Conservation (phyloP, 2,113 vertebrate genomes). For the Fregetta grallaria region DNA sequence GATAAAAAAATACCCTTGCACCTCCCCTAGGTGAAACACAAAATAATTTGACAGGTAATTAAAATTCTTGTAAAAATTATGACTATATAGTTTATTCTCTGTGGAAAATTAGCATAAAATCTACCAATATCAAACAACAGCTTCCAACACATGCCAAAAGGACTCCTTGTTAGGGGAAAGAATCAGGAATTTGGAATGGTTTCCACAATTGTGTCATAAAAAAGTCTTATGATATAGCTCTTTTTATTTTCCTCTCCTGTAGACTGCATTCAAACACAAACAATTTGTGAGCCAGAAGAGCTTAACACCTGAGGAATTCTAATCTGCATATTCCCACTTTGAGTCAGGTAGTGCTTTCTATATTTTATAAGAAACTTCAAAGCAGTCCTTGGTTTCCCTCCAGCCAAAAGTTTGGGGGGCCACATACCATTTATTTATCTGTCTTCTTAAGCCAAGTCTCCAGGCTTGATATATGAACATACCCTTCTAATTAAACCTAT, state of each 20-base stretch:
- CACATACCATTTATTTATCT: neutral
- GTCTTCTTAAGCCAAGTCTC: slow-evolving; percentile 31
- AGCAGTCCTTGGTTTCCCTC: neutral
- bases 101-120: slow-evolving; percentile 71
- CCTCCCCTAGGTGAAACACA: neutral
- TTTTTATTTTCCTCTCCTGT: slow-evolving; percentile 55
- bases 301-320: slow-evolving; percentile 60
- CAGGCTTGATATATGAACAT: neutral
- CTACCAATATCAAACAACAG: slow-evolving; percentile 61
- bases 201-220: slow-evolving; percentile 66
- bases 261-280: slow-evolving; percentile 57
- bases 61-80: slow-evolving; percentile 71
- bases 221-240: slow-evolving; percentile 11
- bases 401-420: neutral
- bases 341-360: slow-evolving; percentile 36
- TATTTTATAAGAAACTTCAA: slow-evolving; percentile 28
- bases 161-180: slow-evolving; percentile 54
- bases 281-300: slow-evolving; percentile 55
- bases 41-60: slow-evolving; percentile 73
- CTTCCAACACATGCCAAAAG: slow-evolving; percentile 58
- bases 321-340: slow-evolving; percentile 52
- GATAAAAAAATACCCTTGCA: neutral
- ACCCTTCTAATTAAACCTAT: neutral
- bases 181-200: slow-evolving; percentile 48
- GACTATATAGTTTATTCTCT: slow-evolving; percentile 31